phyloP scores from a whole-genome alignment of 2,888 invertebrate species.

The Laspeyria flexula region DNA sequence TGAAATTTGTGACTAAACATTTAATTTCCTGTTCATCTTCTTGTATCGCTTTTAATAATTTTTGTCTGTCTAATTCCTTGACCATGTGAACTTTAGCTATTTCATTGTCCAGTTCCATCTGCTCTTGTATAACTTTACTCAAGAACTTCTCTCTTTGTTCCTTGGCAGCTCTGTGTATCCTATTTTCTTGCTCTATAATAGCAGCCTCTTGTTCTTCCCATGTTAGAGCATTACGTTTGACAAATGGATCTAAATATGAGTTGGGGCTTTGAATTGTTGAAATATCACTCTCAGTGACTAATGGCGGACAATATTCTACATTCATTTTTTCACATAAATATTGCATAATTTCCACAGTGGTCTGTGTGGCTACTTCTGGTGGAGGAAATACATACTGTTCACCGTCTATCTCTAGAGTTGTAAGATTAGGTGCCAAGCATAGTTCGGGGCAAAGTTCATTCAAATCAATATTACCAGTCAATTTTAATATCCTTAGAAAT shows the following conservation, averaged over 20 bases:
- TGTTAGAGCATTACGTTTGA: constrained; percentile 59
- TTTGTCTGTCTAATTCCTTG: constrained; percentile 87
- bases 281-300: constrained; percentile 58
- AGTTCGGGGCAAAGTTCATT: constrained; percentile 88
- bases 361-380: constrained; percentile 83
- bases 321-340: constrained; percentile 84
- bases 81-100: constrained; percentile 89
- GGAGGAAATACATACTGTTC: constrained; percentile 89
- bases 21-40: constrained; percentile 89
- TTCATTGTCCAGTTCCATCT: constrained; percentile 88
- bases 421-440: constrained; percentile 88
- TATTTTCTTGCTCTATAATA: constrained; percentile 87
- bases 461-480: constrained; percentile 87
- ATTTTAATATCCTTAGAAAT: constrained; percentile 86
- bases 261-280: constrained; percentile 61
- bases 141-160: constrained; percentile 87
- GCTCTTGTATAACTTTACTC: constrained; percentile 84
- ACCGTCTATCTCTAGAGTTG: constrained; percentile 87
- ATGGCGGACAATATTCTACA: constrained; percentile 80
- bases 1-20: constrained; percentile 87
- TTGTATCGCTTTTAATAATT: constrained; percentile 87
- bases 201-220: constrained; percentile 88
- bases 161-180: constrained; percentile 87
- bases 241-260: constrained; percentile 66
- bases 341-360: constrained; percentile 88